Base-by-base conservation (phyloP, 2,113 vertebrate genomes). In the Lonchura striata region DNA sequence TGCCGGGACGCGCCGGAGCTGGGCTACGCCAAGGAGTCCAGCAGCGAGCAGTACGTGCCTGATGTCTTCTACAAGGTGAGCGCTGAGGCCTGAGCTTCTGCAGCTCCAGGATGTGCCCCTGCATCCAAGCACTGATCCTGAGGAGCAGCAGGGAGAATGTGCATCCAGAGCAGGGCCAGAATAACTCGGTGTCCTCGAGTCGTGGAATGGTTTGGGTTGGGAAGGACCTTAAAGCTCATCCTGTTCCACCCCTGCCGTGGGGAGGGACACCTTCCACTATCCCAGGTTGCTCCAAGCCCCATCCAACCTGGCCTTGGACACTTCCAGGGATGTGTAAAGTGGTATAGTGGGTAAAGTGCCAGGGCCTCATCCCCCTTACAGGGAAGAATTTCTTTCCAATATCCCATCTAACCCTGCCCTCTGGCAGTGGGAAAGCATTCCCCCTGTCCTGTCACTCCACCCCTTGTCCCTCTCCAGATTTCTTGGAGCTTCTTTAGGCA, bases 31-130 rank as follows among this genome's bases (percentile, higher is more conserved):
- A 99, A 99, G 96, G 99, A 99, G 98, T 99, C 99, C 82, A 99
- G 98, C 98, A 98, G 99, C 0, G 99, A 99, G 98, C 99, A 99
- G 97, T 99, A 99, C 15, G 98, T 99, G 79, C 99, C 99, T 5
- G 99, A 99, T 20, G 99, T 99, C 78, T 99, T 99, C 97, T 99
- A 98, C 86, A 99, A 99, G 99, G 99, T 99, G 95, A 97, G 77
- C 54, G 17, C 84, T 31, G 49, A 6, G 28, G 85, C 57, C 39
- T 27, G 59, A 39, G 39, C 39, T 39, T 39, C 39, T 39, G 39
- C 35, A 31, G 74, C 75, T 27, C 70, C 0, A 0, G 37, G 11
- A 0, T 7, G 18, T 5, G 14, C 31, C 39, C 35, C 42, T 27
- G 61, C 2, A 11, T 42, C 57, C 70, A 7, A 9, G 28, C 44